Conservation (phyloP, 2,888 invertebrate genomes). For the Hydriomena furcata region DNA sequence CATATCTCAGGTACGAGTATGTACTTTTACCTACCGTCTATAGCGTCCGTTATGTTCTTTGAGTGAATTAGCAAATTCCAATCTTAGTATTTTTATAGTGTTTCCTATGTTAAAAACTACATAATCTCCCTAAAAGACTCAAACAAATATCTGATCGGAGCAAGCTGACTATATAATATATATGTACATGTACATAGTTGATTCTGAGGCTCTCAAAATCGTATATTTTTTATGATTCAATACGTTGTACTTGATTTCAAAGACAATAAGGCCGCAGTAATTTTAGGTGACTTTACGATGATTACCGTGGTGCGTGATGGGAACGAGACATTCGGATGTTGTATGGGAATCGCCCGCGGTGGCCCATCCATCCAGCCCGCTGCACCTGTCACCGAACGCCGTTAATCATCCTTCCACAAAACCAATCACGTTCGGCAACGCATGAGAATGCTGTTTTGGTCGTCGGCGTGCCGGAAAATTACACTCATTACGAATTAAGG, state of each 20-base stretch:
- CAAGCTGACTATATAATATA: too few species aligned
- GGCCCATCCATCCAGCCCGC: constrained; percentile 54
- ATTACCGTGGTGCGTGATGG: constrained; percentile 49
- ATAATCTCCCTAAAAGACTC: too few species aligned
- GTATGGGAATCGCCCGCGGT: constrained; percentile 73
- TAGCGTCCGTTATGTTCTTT: too few species aligned
- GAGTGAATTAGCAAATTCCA: too few species aligned
- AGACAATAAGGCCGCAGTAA: constrained; percentile 25
- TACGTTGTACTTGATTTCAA: constrained; percentile 21
- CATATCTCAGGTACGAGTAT: too few species aligned
- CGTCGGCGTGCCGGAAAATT: constrained; percentile 26
- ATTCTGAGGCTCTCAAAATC: neutral
- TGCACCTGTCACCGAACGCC: constrained; percentile 53
- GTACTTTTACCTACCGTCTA: too few species aligned
- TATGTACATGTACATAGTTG: too few species aligned
- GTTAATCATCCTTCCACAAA: constrained; percentile 59
- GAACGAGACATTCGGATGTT: constrained; percentile 41
- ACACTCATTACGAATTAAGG: constrained; percentile 28
- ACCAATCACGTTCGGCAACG: constrained; percentile 46
- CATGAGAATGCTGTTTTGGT: constrained; percentile 45
- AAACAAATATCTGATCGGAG: too few species aligned
- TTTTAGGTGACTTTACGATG: constrained; percentile 42
- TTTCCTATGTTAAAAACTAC: too few species aligned
- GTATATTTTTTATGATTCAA: constrained; percentile 11
- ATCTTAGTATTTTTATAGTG: too few species aligned